Evolutionary conservation across 2,113 vertebrate genomes (phyloP), one percentile per base, ranked within the genome.

Genomic region (Notothenia coriiceps): DNA sequence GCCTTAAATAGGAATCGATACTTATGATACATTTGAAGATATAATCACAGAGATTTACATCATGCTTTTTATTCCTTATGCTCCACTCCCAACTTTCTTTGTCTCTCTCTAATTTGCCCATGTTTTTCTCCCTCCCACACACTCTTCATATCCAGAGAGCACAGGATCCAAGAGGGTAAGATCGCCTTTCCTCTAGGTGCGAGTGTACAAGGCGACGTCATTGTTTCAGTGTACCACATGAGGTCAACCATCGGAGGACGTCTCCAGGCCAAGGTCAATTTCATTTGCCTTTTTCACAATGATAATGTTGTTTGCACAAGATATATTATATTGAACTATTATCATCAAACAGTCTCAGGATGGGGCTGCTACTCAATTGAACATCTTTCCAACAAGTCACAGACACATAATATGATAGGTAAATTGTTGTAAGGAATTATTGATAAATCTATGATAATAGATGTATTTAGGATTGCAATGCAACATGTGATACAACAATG

Each of bases 221-320:
- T 99, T 8, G 94, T 99, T 68, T 97, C 97, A 4, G 94, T 98
- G 83, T 98, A 96, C 79, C 98, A 99, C 77, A 96, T 99, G 97
- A 96, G 98, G 83, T 99, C 98, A 0, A 98, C 96, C 84, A 99
- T 98, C 1, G 98, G 98, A 66, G 98, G 97, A 88, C 96, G 98
- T 63, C 96, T 99, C 71, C 98, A 99, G 88, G 97, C 98, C 80
- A 99, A 99, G 96, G 98, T 99, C 95, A 12, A n/a, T 40, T 35
- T 15, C 0, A 18, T 65, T 1, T 56, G 13, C 12, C 54, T 57
- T 7, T n/a, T 71, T 9, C 4, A 56, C 20, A 54, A 7, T 50
- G 25, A 59, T 12, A 64, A 43, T 43, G 1, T 8, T 57, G n/a
- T n/a, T 62, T 43, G 14, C 43, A 11, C 15, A 40, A n/a, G 61